A percentile compares a stretch with the other conserved stretches of the same genome.
phyloP scores from a whole-genome alignment of 2,113 vertebrate genomes.

The Gavialis gangeticus region DNA sequence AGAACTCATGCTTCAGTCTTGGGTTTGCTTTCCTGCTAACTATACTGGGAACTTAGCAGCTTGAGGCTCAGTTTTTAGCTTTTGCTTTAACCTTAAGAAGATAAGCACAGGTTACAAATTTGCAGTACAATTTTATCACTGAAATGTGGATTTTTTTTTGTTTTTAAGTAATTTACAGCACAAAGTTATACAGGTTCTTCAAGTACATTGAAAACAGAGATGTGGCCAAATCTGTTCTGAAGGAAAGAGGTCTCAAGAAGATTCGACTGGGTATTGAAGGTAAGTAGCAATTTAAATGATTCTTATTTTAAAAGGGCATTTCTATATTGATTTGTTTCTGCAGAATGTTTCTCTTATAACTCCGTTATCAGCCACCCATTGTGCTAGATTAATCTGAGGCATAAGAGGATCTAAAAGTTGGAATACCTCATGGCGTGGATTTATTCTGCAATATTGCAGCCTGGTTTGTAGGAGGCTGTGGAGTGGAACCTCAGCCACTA shows the following conservation, averaged over 20 bases:
- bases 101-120: neutral
- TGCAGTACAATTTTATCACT: neutral
- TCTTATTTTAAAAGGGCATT: neutral
- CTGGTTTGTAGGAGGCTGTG: too few relatives aligned
- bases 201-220: conserved; percentile 99
- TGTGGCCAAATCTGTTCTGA: conserved; percentile 97
- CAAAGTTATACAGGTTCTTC: conserved; percentile 99
- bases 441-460: too few relatives aligned
- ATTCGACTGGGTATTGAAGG: conserved; percentile 98
- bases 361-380: too few relatives aligned
- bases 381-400: too few relatives aligned
- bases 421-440: neutral
- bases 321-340: neutral
- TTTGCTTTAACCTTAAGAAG: neutral
- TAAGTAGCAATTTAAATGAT: conserved; percentile 67
- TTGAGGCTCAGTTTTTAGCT: neutral
- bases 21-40: neutral
- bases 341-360: too few relatives aligned
- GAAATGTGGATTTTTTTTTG: conserved; percentile 12
- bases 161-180: conserved; percentile 97
- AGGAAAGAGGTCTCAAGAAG: conserved; percentile 97
- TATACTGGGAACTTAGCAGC: neutral
- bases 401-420: too few relatives aligned
- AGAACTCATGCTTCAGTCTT: neutral
- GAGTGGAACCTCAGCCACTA: too few relatives aligned